Conservation (phyloP, 1,140 invertebrate genomes). For the Atta cephalotes region DNA sequence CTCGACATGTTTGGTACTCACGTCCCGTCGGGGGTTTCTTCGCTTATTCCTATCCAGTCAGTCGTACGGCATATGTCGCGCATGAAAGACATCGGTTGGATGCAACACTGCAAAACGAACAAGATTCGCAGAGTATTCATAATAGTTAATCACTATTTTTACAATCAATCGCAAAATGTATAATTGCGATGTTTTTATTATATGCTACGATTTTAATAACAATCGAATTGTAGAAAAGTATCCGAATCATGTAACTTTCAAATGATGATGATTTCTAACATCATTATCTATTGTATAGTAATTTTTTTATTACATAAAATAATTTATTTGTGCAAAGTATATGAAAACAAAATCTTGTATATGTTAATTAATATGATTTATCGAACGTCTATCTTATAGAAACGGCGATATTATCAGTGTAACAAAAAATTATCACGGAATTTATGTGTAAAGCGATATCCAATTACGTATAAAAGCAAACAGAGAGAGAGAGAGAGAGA, state of each 20-base stretch:
- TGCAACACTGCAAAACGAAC: neutral
- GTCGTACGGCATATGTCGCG: neutral
- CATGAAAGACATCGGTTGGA: constrained; percentile 43
- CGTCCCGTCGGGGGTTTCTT: constrained; percentile 53
- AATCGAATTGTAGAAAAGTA: too few relatives aligned
- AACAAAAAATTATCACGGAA: neutral
- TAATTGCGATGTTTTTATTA: neutral
- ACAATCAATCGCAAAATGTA: neutral
- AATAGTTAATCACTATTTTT: neutral
- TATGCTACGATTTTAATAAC: too few relatives aligned
- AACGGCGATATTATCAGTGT: neutral
- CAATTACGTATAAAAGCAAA: neutral
- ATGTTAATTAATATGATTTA: neutral
- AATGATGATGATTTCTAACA: neutral
- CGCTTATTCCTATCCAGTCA: constrained; percentile 67
- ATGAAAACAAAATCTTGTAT: neutral
- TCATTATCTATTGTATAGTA: neutral
- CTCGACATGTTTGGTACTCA: constrained; percentile 50
- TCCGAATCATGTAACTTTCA: too few relatives aligned
- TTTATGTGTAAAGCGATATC: neutral
- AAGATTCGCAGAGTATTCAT: neutral
- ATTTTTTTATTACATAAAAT: neutral
- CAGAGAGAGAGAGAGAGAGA: too few relatives aligned
- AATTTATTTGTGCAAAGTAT: neutral
- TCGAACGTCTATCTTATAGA: neutral